Conservation (phyloP, 2,888 invertebrate genomes). For the Boloria selene region DNA sequence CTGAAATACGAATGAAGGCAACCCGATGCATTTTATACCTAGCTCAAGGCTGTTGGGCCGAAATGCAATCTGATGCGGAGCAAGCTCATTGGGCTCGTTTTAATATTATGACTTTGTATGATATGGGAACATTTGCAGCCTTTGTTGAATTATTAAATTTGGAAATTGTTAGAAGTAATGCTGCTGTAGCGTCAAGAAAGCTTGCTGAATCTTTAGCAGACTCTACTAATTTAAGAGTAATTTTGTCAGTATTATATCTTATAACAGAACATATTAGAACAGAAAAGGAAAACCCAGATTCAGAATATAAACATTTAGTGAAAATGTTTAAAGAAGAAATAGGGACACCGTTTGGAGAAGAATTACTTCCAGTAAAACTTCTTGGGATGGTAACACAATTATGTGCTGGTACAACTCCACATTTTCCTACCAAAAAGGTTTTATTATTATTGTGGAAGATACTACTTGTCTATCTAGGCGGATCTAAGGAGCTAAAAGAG, state of each 20-base stretch:
- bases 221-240: constrained; percentile 93
- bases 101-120: constrained; percentile 94
- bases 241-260: constrained; percentile 95
- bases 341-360: constrained; percentile 86
- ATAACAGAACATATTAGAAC: constrained; percentile 96
- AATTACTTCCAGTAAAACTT: constrained; percentile 92
- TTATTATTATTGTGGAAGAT: constrained; percentile 97
- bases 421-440: constrained; percentile 99
- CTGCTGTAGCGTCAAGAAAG: constrained; percentile 73
- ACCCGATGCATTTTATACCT: constrained; percentile 97
- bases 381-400: constrained; percentile 98
- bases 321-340: constrained; percentile 84
- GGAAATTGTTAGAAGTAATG: constrained; percentile 92
- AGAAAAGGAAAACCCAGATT: constrained; percentile 79
- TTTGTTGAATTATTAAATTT: constrained; percentile 96
- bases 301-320: constrained; percentile 78
- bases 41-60: constrained; percentile 96
- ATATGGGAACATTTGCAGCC: constrained; percentile 93
- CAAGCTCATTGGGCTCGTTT: constrained; percentile 91
- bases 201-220: constrained; percentile 85
- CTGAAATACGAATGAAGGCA: constrained; percentile 91
- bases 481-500: constrained; percentile 90
- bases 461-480: constrained; percentile 95
- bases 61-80: constrained; percentile 95
- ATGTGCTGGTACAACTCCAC: constrained; percentile 97